Evolutionary conservation across 2,113 vertebrate genomes (phyloP).

Genomic region (Cryptomyrus ogoouensis): DNA sequence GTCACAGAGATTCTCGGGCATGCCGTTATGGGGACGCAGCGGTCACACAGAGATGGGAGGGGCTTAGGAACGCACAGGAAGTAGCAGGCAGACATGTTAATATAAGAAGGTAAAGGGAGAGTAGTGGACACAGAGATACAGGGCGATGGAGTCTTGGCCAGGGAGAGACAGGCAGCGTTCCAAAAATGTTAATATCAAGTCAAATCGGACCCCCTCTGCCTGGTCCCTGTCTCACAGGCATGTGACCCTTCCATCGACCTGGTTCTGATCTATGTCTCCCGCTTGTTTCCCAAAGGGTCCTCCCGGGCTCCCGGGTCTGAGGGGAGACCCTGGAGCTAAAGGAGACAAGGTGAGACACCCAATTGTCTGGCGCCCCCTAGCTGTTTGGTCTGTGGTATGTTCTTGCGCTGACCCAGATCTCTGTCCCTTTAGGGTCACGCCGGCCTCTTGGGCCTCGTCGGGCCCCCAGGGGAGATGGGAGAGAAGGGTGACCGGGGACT

Average conservation of each 20-base stretch:
- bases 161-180: neutral
- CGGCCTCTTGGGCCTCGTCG: constrained; percentile 78
- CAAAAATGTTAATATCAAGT: neutral
- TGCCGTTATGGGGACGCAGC: neutral
- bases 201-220: neutral
- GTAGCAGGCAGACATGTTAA: neutral
- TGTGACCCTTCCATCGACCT: neutral
- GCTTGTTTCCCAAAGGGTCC: constrained; percentile 66
- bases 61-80: neutral
- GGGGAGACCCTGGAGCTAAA: constrained; percentile 74
- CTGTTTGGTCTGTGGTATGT: neutral
- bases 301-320: constrained; percentile 76
- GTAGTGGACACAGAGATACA: neutral
- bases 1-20: neutral
- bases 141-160: neutral
- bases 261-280: neutral
- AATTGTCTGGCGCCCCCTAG: neutral
- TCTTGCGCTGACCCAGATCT: neutral
- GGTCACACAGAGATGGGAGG: neutral
- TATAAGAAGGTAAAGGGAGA: neutral
- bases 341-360: constrained; percentile 77
- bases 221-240: neutral
- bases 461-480: constrained; percentile 79
- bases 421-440: constrained; percentile 68
- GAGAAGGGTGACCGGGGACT: constrained; percentile 86